Conservation (phyloP, 2,888 invertebrate species). For the Congeria kusceri region DNA sequence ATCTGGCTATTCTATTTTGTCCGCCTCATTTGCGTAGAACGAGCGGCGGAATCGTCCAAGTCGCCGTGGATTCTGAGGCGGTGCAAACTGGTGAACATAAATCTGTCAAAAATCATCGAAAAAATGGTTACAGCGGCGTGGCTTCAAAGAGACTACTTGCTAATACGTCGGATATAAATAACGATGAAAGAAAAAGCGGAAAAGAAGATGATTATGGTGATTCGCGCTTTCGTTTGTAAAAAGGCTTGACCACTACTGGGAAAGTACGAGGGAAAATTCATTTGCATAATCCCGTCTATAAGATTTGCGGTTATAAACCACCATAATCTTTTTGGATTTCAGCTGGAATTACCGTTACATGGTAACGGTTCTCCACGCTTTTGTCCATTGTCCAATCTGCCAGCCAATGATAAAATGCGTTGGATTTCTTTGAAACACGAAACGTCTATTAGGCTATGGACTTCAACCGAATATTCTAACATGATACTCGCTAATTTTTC, state of each 20-base stretch:
- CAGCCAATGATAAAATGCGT: too few relatives aligned
- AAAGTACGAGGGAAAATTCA: neutral
- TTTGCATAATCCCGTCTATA: neutral
- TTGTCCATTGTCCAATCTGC: too few relatives aligned
- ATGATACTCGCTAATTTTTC: too few relatives aligned
- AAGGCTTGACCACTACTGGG: neutral
- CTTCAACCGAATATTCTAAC: too few relatives aligned
- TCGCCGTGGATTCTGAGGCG: constrained; percentile 41
- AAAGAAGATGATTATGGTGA: constrained; percentile 21
- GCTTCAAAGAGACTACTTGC: constrained; percentile 30
- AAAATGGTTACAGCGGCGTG: constrained; percentile 7
- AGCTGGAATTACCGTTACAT: too few relatives aligned
- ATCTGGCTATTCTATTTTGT: constrained; percentile 42
- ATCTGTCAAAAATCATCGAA: constrained; percentile 48
- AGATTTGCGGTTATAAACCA: too few relatives aligned
- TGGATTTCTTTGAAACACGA: too few relatives aligned
- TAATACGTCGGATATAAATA: constrained; percentile 27
- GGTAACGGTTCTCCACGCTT: too few relatives aligned
- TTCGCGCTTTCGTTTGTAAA: constrained; percentile 10
- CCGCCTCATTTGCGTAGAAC: constrained; percentile 26
- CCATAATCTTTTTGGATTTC: too few relatives aligned
- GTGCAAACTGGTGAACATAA: constrained; percentile 41
- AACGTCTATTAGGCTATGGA: too few relatives aligned
- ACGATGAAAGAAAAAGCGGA: constrained; percentile 24
- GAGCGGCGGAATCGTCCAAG: constrained; percentile 25